Conservation (phyloP, 2,888 invertebrate species). For the Lamproptera curius region DNA sequence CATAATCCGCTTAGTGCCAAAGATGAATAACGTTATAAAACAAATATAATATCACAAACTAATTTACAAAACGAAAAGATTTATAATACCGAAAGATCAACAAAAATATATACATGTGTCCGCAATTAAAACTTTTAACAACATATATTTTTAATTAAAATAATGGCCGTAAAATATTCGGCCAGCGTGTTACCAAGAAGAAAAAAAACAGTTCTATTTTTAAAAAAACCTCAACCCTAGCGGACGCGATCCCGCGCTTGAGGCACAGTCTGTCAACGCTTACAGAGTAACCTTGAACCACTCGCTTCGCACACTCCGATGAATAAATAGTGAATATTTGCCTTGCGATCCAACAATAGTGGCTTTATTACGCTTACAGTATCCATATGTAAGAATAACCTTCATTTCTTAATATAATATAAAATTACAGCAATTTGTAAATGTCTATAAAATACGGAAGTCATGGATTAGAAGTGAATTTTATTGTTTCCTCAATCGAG, state of each 20-base stretch:
- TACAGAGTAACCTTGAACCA: constrained; percentile 20
- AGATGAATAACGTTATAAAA: constrained; percentile 6
- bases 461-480: constrained; percentile 16
- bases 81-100: no score
- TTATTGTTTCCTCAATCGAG: constrained; percentile 21
- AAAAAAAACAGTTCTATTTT: constrained; percentile 1
- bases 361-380: constrained; percentile 10
- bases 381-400: not conserved
- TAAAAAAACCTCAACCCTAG: constrained; percentile 9
- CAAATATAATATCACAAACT: no score
- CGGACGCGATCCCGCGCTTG: constrained; percentile 1
- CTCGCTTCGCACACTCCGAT: constrained; percentile 19
- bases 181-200: no score
- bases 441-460: no score
- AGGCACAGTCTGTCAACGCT: constrained; percentile 16
- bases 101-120: no score
- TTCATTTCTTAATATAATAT: not conserved
- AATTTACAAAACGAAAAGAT: not conserved
- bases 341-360: constrained; percentile 12
- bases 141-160: no score
- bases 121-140: no score
- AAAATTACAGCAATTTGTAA: no score
- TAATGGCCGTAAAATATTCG: no score
- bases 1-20: constrained; percentile 12
- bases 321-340: constrained; percentile 23